phyloP scores from a whole-genome alignment of 2,888 invertebrate species.

The Meiosimyza platycephala region DNA sequence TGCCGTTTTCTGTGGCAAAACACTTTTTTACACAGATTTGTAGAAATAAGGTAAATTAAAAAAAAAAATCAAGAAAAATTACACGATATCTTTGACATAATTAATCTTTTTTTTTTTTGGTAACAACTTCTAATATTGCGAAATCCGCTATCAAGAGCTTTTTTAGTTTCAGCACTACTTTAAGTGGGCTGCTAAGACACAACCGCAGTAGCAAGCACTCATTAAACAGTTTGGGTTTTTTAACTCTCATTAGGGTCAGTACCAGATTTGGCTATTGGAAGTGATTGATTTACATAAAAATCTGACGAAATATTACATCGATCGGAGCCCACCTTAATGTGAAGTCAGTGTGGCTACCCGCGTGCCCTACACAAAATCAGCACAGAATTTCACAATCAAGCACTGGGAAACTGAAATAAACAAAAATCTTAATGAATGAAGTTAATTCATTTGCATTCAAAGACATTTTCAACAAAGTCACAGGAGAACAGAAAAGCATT shows the following conservation, averaged over 20 bases:
- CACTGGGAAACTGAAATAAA: too few species aligned
- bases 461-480: too few species aligned
- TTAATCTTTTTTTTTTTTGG: neutral
- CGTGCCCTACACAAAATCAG: too few species aligned
- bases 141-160: neutral
- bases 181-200: constrained; percentile 3
- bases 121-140: neutral
- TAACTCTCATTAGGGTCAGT: constrained; percentile 27
- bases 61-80: neutral
- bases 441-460: too few species aligned
- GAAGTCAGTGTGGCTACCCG: too few species aligned
- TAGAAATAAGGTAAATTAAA: neutral
- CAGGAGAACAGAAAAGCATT: too few species aligned
- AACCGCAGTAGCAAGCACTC: constrained; percentile 10
- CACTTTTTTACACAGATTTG: neutral
- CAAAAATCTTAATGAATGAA: too few species aligned
- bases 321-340: too few species aligned
- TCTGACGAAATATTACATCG: neutral
- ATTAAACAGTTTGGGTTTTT: constrained; percentile 22
- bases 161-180: neutral
- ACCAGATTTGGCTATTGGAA: neutral
- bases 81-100: constrained; percentile 10
- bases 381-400: too few species aligned
- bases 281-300: constrained; percentile 23
- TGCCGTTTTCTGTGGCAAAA: neutral